Evolutionary conservation across 2,888 invertebrate genomes (phyloP), one percentile per base, ranked within the genome.

Genomic region (Endomychus coccineus): DNA sequence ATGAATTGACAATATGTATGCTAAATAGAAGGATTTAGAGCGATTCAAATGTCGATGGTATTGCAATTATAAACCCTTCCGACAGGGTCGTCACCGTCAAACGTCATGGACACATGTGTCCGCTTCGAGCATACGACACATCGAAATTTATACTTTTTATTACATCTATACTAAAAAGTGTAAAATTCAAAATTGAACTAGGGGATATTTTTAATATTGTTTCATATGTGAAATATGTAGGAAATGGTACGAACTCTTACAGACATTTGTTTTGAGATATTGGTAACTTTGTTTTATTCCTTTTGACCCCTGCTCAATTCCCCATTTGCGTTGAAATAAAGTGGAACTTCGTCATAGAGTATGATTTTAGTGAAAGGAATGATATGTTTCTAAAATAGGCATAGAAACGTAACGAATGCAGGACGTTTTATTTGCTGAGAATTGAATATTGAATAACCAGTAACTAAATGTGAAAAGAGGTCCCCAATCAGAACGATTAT

Each of bases 1-100:
- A 60, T 51, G 55, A 57, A 59, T 61, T 50, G 59, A 60, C 60
- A 62, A 64, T 63, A 62, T 61, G 61, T 64, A 64, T 64, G 64
- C 64, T 61, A 64, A 64, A 61, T 57, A 62, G 60, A 53, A 52
- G 53, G 50, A 55, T 46, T 55, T 55, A 54, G 56, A 61, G 49
- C 59, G 56, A 52, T 58, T 51, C 56, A 46, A 56, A 55, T 56
- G 59, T 57, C 60, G 58, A 59, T 61, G 55, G 50, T 57, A 56
- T 60, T 51, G 55, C 61, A 64, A 64, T 63, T 64, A 64, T 55
- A 56, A 61, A 59, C 61, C 62, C 62, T 61, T 62, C 58, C 55
- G 47, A 44, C 25, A 50, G 49, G 54, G 47, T 39, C 46, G 50
- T 51, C 50, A 48, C 42, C 48, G 48, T 49, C 52, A 52, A 49